phyloP scores from a whole-genome alignment of 1,140 invertebrate genomes.

The Eumeta japonica region DNA sequence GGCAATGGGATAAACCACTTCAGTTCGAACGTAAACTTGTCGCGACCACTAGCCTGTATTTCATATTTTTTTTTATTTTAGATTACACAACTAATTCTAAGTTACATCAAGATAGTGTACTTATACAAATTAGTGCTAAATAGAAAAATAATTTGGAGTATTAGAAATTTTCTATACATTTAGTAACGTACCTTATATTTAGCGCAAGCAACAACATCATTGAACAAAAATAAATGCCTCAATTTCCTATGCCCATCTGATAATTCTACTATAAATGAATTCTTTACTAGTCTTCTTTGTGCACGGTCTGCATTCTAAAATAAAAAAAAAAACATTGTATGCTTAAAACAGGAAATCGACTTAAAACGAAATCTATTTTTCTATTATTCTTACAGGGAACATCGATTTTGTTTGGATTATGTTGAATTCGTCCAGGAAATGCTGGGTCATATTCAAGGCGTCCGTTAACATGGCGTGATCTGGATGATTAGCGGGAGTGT shows the following conservation, averaged over 20 bases:
- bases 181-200: constrained; percentile 90
- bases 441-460: constrained; percentile 83
- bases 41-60: constrained; percentile 72
- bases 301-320: constrained; percentile 74
- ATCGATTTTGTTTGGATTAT: constrained; percentile 82
- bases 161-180: too few relatives aligned
- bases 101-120: too few relatives aligned
- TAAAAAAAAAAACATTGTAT: constrained; percentile 4
- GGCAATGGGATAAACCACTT: constrained; percentile 89
- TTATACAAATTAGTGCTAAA: too few relatives aligned
- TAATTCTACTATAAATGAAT: constrained; percentile 91
- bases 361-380: neutral
- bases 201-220: constrained; percentile 92
- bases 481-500: constrained; percentile 79
- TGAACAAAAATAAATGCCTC: constrained; percentile 90
- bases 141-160: too few relatives aligned
- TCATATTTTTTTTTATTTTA: too few relatives aligned
- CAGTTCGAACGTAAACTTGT: constrained; percentile 88
- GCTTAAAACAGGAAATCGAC: neutral
- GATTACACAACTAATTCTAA: too few relatives aligned
- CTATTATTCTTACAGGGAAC: constrained; percentile 68
- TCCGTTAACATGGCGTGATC: constrained; percentile 81
- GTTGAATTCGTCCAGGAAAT: constrained; percentile 88
- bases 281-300: constrained; percentile 86
- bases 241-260: constrained; percentile 85